phyloP scores from a whole-genome alignment of 2,888 invertebrate genomes.

The Scaptomyza reducta region DNA sequence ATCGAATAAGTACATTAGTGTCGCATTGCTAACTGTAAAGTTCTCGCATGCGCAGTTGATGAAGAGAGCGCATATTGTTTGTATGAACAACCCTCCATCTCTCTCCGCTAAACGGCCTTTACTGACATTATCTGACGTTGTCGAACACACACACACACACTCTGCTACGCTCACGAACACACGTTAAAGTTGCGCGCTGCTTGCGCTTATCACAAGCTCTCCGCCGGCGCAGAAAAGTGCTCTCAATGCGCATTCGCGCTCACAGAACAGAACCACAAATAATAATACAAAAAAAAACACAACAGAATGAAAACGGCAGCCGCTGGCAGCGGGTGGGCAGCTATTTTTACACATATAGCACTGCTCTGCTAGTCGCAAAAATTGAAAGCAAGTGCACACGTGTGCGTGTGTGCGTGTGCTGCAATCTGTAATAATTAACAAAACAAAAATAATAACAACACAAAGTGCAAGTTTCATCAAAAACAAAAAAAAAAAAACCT shows the following conservation, averaged over 20 bases:
- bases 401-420: constrained; percentile 36
- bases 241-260: constrained; percentile 69
- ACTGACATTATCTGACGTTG: constrained; percentile 45
- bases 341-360: constrained; percentile 60
- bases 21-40: constrained; percentile 45
- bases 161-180: constrained; percentile 24
- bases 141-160: constrained; percentile 11
- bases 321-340: constrained; percentile 64
- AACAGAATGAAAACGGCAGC: constrained; percentile 51
- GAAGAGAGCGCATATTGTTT: constrained; percentile 8
- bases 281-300: constrained; percentile 19
- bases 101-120: constrained; percentile 46
- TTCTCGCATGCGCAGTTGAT: constrained; percentile 71
- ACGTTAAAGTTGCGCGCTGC: constrained; percentile 61
- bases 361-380: constrained; percentile 46
- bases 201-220: constrained; percentile 61
- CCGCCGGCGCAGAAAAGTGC: constrained; percentile 66
- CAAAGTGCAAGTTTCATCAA: constrained; percentile 26
- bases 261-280: constrained; percentile 36
- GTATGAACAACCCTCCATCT: constrained; percentile 52
- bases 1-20: constrained; percentile 31
- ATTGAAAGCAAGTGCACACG: constrained; percentile 42
- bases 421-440: constrained; percentile 20
- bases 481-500: background rate
- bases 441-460: constrained; percentile 17